A percentile compares a stretch with the other conserved stretches of the same genome.
phyloP scores from a whole-genome alignment of 2,113 vertebrate genomes.

The Actinemys pallida region DNA sequence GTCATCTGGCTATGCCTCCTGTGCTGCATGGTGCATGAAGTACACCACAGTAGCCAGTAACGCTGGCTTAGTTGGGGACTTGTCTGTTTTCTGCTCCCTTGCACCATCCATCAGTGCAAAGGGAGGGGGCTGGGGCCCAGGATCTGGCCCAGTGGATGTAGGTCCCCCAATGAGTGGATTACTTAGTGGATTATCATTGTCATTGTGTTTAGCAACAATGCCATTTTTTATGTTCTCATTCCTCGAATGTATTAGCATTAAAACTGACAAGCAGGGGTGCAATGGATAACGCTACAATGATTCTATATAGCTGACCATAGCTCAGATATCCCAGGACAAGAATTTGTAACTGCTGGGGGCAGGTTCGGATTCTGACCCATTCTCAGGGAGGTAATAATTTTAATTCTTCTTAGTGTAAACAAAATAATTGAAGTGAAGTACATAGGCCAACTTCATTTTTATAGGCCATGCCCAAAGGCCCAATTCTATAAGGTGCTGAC shows the following conservation, averaged over 20 bases:
- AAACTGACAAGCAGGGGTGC: background rate
- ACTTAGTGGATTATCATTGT: background rate
- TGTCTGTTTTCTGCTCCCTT: background rate
- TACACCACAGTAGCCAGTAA: background rate
- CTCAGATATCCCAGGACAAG: background rate
- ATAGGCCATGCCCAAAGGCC: background rate
- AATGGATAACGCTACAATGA: background rate
- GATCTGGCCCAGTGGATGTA: background rate
- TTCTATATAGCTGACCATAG: background rate
- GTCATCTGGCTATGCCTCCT: too few species aligned
- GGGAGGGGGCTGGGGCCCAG: fast-evolving
- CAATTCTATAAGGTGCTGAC: background rate
- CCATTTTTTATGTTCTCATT: background rate
- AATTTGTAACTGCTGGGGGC: background rate
- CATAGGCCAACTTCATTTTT: background rate
- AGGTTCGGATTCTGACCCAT: background rate
- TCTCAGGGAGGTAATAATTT: background rate
- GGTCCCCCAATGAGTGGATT: background rate
- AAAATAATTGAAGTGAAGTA: background rate
- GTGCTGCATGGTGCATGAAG: background rate
- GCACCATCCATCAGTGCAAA: background rate
- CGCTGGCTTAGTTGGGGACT: background rate
- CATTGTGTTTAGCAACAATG: background rate
- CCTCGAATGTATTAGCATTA: background rate
- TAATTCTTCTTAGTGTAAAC: background rate